Conservation (phyloP, 2,113 vertebrate genomes). For the Pseudorasbora parva region DNA sequence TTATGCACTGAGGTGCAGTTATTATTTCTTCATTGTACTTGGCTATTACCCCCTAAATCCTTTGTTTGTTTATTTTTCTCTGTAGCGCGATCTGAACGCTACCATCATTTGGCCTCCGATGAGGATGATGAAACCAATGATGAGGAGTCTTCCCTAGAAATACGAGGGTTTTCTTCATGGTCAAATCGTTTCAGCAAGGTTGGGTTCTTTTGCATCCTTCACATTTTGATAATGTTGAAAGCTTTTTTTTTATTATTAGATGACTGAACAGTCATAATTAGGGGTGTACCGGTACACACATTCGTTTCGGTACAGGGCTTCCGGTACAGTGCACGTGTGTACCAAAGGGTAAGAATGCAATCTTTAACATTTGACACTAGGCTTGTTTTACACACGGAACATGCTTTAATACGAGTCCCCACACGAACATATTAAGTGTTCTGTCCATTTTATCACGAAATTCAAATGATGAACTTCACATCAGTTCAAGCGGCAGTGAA, state of each 20-base stretch:
- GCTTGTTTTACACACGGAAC: too few relatives aligned
- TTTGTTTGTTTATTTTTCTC: background rate
- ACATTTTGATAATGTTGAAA: background rate
- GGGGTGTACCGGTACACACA: too few relatives aligned
- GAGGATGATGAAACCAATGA: constrained; percentile 93
- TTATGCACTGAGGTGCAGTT: background rate
- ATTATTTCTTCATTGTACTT: background rate
- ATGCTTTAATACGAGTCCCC: too few relatives aligned
- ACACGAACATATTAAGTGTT: too few relatives aligned
- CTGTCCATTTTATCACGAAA: too few relatives aligned
- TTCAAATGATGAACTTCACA: too few relatives aligned
- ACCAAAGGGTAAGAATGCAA: too few relatives aligned
- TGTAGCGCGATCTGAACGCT: constrained; percentile 91
- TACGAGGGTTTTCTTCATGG: constrained; percentile 94
- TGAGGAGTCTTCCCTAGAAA: constrained; percentile 91
- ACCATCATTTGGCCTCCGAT: constrained; percentile 91
- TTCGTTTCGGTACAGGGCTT: too few relatives aligned
- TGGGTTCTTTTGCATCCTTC: background rate
- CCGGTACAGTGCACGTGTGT: too few relatives aligned
- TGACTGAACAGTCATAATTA: background rate
- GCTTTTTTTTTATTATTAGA: background rate
- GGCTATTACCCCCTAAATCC: background rate
- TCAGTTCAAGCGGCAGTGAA: too few relatives aligned
- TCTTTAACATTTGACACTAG: too few relatives aligned
- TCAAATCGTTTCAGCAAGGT: constrained; percentile 99